Conservation (phyloP, 2,113 vertebrate genomes). For the Brachypteracias leptosomus region DNA sequence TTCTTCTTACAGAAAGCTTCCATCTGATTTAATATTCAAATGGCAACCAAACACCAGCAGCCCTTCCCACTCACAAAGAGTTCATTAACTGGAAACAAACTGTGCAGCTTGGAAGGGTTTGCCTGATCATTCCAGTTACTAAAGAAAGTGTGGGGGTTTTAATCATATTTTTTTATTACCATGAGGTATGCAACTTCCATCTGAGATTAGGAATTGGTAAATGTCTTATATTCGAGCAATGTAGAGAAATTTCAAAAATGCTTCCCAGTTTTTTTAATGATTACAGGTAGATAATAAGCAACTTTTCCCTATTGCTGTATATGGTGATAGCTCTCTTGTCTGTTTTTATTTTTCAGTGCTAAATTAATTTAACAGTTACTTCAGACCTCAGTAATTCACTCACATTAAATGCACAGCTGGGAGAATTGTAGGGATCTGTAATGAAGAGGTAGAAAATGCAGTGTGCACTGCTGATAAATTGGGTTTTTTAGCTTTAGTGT, state of each 20-base stretch:
- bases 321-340: neutral
- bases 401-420: neutral
- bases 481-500: neutral
- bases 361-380: constrained; percentile 36
- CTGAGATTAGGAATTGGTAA: neutral
- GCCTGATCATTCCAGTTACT: neutral
- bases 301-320: neutral
- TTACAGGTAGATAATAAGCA: constrained; percentile 20
- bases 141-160: neutral
- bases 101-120: neutral
- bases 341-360: neutral
- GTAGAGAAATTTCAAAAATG: neutral
- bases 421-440: neutral
- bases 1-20: neutral
- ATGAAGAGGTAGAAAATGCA: neutral
- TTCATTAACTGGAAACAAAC: neutral
- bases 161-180: neutral
- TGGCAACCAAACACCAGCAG: neutral
- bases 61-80: neutral
- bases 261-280: neutral
- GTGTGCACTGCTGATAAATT: neutral
- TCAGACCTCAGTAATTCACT: constrained; percentile 9
- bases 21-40: neutral
- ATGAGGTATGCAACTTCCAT: neutral
- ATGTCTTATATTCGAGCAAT: neutral